Conservation (phyloP, 2,797 vertebrate species). For the Cercopithecus mitis region DNA sequence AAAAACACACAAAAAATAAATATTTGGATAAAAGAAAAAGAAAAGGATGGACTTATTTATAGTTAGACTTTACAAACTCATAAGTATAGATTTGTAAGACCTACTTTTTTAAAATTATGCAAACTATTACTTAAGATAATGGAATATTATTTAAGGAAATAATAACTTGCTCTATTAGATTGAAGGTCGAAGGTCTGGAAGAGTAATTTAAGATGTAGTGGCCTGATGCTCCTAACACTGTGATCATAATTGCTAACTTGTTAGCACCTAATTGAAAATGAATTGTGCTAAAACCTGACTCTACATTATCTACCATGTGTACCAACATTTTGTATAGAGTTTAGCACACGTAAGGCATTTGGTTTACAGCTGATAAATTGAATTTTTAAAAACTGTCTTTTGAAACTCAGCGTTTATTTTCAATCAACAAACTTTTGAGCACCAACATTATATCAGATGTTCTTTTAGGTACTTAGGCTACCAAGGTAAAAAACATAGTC, state of each 20-base stretch:
- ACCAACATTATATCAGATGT: neutral
- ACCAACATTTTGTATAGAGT: neutral
- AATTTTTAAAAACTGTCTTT: neutral
- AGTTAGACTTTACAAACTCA: neutral
- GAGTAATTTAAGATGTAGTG: neutral
- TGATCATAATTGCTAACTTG: neutral
- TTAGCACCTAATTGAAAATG: neutral
- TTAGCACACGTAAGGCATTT: neutral
- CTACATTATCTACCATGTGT: neutral
- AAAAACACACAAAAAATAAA: constrained; percentile 12
- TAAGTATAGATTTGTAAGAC: neutral
- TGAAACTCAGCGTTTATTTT: neutral
- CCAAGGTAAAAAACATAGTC: neutral
- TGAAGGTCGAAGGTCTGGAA: neutral
- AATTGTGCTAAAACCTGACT: neutral
- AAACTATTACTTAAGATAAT: neutral
- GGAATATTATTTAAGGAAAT: neutral
- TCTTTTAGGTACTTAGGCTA: neutral
- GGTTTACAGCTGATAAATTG: neutral
- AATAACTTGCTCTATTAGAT: neutral
- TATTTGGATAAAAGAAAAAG: constrained; percentile 9
- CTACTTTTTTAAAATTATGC: neutral
- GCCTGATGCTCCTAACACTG: neutral
- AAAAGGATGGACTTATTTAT: neutral
- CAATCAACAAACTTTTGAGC: neutral